Evolutionary conservation across 2,888 invertebrate species (phyloP), one percentile per base, ranked within the genome.

Genomic region (Lydus trimaculatus): DNA sequence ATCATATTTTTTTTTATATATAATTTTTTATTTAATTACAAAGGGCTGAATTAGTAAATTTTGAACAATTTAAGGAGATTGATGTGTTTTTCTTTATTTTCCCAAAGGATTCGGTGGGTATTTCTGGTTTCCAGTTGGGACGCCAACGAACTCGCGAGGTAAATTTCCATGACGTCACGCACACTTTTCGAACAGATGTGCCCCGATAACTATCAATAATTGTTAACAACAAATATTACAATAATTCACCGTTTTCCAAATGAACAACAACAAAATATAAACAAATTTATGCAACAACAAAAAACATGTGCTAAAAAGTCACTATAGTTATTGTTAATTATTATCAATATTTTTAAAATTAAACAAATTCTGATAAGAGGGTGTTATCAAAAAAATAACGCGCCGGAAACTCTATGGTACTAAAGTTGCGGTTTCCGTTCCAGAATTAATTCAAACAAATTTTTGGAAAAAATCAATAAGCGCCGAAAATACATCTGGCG

Each of bases 91-190:
- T 4, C 28, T 3, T 28, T 28, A 4, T 17, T 43, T n/a, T 43
- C n/a, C 17, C 15, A 15, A 15, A 15, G 36, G 36, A 36, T 15
- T 11, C n/a, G 0, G 48, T 17, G 39, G 39, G 39, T 8, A 48
- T 48, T 48, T 48, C 48, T 48, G 11, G 48, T 23, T 20, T 48
- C 48, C 20, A 23, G 48, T 48, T 48, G 48, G 48, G 48, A 48
- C 48, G 48, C 60, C 60, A 20, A 36, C 60, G 20, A 60, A 31
- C 60, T 20, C 13, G 60, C 31, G 52, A 28, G 70, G 71, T 67
- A 73, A 65, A 56, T 68, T 73, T 73, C 73, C 71, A 64, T 71
- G 71, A 73, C 73, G 73, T 71, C 69, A 67, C 65, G 39, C 33
- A 17, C 43, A 43, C 20, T 48, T 48, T 48, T 23, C 48, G 48